These are phyloP conservation scores for Pelochelys cantorii DNA, from an alignment of 2,797 vertebrate species.

Conservation along the genomic window DNA sequence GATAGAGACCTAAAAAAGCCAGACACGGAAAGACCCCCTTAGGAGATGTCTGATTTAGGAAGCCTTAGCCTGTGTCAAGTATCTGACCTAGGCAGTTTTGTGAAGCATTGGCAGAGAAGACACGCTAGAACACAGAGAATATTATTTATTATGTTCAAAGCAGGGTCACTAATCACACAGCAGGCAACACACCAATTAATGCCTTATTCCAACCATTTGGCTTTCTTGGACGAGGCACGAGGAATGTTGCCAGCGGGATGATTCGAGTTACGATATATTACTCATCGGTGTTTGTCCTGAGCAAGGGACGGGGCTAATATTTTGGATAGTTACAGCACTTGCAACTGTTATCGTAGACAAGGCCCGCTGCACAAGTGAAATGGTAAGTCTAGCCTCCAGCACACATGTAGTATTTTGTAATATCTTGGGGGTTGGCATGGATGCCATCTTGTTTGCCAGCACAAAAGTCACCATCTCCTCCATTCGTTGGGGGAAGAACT, in stretches of 20 bases:
- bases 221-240: background rate
- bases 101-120: no score
- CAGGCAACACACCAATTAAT: background rate
- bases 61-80: background rate
- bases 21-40: background rate
- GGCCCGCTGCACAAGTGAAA: slow-evolving; percentile 16
- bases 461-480: slow-evolving; percentile 4
- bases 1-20: background rate
- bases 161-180: background rate
- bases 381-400: background rate
- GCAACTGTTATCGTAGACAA: slow-evolving; percentile 46
- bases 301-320: background rate
- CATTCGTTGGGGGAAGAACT: background rate
- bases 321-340: slow-evolving; percentile 51
- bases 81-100: background rate
- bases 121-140: background rate
- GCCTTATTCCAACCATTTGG: background rate
- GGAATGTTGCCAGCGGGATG: background rate
- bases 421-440: slow-evolving; percentile 38
- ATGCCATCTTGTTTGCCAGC: slow-evolving; percentile 23
- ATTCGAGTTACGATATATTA: background rate
- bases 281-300: background rate
- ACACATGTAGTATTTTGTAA: slow-evolving; percentile 48
- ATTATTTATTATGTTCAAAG: background rate
- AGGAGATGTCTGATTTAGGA: background rate